Base-by-base conservation (phyloP, 2,113 vertebrate genomes). In the Cheilinus undulatus region DNA sequence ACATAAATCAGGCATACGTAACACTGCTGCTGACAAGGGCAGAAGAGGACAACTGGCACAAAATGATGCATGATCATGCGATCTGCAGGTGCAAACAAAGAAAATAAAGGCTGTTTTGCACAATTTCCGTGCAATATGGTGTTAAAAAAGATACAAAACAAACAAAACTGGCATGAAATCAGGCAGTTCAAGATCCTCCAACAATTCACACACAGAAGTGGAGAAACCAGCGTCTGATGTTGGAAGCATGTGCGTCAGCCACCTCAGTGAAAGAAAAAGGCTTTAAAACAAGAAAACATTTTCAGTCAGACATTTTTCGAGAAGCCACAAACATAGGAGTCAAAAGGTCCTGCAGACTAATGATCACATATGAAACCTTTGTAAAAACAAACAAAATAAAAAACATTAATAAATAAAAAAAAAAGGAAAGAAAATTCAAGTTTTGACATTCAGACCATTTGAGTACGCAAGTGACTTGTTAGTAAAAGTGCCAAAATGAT, bases 371-470 rank as follows among this genome's bases (percentile, higher is more conserved):
- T 22, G 36, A 78, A 28, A 51, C 54, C 48, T 50, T 34, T 73
- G 36, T 26, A 13, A n/a, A 65, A 71, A 36, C 34, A 77, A 73
- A 30, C 56, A 4, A 0, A 53, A 48, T 26, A 51, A 73, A 3
- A 68, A 8, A 49, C 17, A n/a, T n/a, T n/a, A n/a, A n/a, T n/a
- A n/a, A n/a, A n/a, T n/a, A n/a, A n/a, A n/a, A n/a, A n/a, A n/a
- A 0, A 78, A 73, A 85, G 79, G 80, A 85, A 82, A 38, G 67
- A 62, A 36, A 61, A 72, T 88, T 89, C 80, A 88, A 89, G 88
- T 91, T 88, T 78, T 75, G 66, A 73, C 9, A 54, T 22, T 26
- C 54, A 68, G 58, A 70, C 54, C 4, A 34, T 73, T 52, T 32
- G 28, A 82, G 61, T 52, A 56, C 43, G 20, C 42, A 20, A 45